Evolutionary conservation across 2,888 invertebrate species (phyloP), one percentile per base, ranked within the genome.

Genomic region (Parnassius mnemosyne): DNA sequence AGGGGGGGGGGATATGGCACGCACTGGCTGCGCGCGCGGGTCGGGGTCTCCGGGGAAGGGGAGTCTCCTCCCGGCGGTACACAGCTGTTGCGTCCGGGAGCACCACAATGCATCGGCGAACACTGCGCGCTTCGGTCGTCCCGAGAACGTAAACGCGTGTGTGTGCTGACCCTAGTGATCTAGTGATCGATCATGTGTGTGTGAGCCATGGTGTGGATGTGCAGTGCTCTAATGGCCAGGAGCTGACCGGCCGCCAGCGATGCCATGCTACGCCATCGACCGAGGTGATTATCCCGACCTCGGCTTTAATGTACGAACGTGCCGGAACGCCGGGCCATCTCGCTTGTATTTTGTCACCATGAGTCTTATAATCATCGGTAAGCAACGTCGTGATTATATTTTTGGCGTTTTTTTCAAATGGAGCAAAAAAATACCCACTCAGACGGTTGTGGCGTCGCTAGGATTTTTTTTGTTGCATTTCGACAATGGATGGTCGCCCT

Each of bases 31-130:
- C 47, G 60, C 20, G 65, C 57, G 64, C 74, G 70, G 70, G 68
- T 70, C 68, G 66, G 62, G 71, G 68, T 73, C 76, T 74, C 73
- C 68, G 78, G 74, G 85, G 81, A 83, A 81, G 73, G 81, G 84
- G 88, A 85, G 87, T 12, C 49, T 7, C 86, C 89, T 88, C 89
- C 89, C 87, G 89, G 89, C 90, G 50, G 44, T 41, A 52, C 63
- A 63, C 62, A 91, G 90, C 90, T 91, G 90, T 91, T 91, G 90
- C 90, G 89, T 77, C 84, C 87, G 86, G 87, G 87, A 87, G 81
- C 85, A 85, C 88, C 85, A 85, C 88, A 89, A 89, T 90, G 89
- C 90, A 90, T 84, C 87, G 85, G 84, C 84, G 88, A 81, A 80
- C 84, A 83, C 80, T 84, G 85, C 81, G 84, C 83, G 78, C 81